Conservation (phyloP, 2,888 invertebrate genomes). For the Oscheius sp. region DNA sequence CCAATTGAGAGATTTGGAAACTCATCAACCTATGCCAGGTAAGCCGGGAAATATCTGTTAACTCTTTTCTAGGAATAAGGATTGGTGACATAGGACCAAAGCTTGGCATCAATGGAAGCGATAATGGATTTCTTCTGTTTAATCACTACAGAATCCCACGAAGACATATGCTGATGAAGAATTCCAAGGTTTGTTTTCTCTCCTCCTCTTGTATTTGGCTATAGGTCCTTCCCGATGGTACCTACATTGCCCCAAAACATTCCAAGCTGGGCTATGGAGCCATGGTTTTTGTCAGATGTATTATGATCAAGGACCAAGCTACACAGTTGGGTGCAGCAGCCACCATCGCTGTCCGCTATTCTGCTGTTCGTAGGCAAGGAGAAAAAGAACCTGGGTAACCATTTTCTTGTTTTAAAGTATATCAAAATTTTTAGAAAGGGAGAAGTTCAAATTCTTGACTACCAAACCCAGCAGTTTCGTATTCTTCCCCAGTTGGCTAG, state of each 20-base stretch:
- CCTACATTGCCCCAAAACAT: conserved; percentile 85
- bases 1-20: conserved; percentile 88
- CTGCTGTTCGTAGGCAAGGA: conserved; percentile 88
- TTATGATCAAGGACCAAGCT: conserved; percentile 83
- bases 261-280: conserved; percentile 89
- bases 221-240: conserved; percentile 81
- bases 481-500: conserved; percentile 86
- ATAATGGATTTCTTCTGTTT: conserved; percentile 92
- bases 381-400: conserved; percentile 83
- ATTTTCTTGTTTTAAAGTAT: not conserved
- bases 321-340: conserved; percentile 85
- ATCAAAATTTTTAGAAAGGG: conserved; percentile 79
- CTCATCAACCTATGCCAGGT: conserved; percentile 85
- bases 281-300: conserved; percentile 92
- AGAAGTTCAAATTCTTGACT: conserved; percentile 90
- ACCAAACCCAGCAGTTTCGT: conserved; percentile 91
- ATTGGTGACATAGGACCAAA: conserved; percentile 95
- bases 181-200: conserved; percentile 81
- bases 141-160: conserved; percentile 88
- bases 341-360: conserved; percentile 90
- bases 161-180: conserved; percentile 92
- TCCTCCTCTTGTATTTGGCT: not conserved
- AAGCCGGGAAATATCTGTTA: too few species aligned
- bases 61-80: conserved; percentile 78
- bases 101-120: conserved; percentile 78